phyloP scores from a whole-genome alignment of 2,888 invertebrate species.

The Xanthorhoe spadicearia region DNA sequence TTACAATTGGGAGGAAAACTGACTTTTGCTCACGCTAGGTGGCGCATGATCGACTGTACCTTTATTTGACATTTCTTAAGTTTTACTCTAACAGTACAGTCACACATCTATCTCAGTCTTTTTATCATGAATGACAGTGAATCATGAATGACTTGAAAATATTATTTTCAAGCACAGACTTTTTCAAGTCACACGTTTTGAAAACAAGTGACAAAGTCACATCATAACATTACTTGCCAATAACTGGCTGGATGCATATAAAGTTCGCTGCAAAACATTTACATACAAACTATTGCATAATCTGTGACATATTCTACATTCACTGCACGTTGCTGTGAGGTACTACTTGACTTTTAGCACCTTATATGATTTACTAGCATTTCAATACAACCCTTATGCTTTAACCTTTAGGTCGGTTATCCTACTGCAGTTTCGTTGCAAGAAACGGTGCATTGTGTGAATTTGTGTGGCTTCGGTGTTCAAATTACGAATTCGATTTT shows the following conservation, averaged over 20 bases:
- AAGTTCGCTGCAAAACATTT: neutral
- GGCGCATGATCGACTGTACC: too few relatives aligned
- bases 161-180: too few relatives aligned
- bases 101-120: too few relatives aligned
- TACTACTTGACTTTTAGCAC: conserved; percentile 13
- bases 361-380: conserved; percentile 2
- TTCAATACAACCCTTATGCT: conserved; percentile 3
- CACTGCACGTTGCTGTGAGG: conserved; percentile 3
- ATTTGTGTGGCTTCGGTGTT: conserved; percentile 21
- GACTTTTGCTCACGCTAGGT: too few relatives aligned
- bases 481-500: conserved; percentile 22
- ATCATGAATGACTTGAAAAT: too few relatives aligned
- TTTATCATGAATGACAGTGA: too few relatives aligned
- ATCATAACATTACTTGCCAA: neutral
- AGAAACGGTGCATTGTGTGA: conserved; percentile 20
- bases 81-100: too few relatives aligned
- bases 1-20: too few relatives aligned
- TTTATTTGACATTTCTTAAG: too few relatives aligned
- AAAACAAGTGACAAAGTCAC: too few relatives aligned
- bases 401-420: neutral
- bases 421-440: neutral
- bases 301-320: conserved; percentile 17
- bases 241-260: neutral
- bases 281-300: neutral
- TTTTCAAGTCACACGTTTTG: too few relatives aligned